These are phyloP conservation scores for Acanthurus tractus DNA, from an alignment of 2,797 vertebrate genomes.

Conservation along the genomic window DNA sequence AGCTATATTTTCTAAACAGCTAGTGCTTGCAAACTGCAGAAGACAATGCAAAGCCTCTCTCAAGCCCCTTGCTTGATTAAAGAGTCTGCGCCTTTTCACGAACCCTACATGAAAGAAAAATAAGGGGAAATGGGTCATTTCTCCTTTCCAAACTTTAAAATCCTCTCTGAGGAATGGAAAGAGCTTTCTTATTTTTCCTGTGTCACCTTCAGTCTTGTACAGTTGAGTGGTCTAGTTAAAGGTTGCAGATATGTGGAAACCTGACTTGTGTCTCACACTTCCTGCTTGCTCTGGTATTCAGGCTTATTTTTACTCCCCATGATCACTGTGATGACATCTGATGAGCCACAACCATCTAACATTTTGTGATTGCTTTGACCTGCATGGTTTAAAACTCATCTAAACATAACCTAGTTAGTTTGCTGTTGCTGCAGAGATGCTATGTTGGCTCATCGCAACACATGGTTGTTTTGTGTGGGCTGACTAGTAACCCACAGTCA, in stretches of 20 bases:
- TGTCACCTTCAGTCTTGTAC: neutral
- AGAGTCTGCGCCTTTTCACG: slow-evolving; percentile 38
- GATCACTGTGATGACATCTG: slow-evolving; percentile 2
- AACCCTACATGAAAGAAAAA: slow-evolving; percentile 43
- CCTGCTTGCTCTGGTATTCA: too few relatives aligned
- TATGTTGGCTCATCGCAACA: slow-evolving; percentile 1
- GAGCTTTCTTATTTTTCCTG: slow-evolving; percentile 15
- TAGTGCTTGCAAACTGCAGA: neutral
- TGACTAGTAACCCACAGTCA: slow-evolving; percentile 10
- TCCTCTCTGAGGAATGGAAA: slow-evolving; percentile 15
- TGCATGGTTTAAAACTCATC: neutral
- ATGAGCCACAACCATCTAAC: neutral
- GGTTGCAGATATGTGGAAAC: slow-evolving; percentile 37
- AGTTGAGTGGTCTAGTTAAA: slow-evolving; percentile 8
- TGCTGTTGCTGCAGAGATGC: neutral
- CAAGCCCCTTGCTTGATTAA: slow-evolving; percentile 29
- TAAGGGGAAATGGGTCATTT: slow-evolving; percentile 52
- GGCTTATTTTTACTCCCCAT: neutral
- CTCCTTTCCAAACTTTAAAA: slow-evolving; percentile 48
- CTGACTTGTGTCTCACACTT: neutral
- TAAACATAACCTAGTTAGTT: neutral
- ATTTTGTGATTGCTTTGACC: neutral
- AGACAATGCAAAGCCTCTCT: slow-evolving; percentile 55
- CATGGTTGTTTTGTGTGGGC: slow-evolving; percentile 11
- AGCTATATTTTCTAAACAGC: slow-evolving; percentile 34